Percentiles rank a stretch among this genome's conserved stretches.
Evolutionary conservation across 1,140 invertebrate genomes (phyloP).

Genomic region (Lucilia sericata): DNA sequence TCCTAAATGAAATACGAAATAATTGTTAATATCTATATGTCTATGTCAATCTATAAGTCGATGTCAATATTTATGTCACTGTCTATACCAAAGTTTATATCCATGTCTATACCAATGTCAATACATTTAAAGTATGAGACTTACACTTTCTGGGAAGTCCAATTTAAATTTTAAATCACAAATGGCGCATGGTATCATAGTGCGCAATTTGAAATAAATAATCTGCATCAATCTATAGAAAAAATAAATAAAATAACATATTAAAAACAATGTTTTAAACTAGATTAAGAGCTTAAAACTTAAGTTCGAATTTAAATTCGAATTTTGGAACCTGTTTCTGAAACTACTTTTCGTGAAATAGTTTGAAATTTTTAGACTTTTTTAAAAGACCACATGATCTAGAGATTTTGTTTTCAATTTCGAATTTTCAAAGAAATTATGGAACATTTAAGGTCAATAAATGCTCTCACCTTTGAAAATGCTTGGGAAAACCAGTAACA

Average conservation of each 20-base stretch:
- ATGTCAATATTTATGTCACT: neutral
- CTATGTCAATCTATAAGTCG: too few relatives aligned
- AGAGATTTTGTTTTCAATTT: too few relatives aligned
- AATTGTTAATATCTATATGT: too few relatives aligned
- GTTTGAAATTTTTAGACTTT: too few relatives aligned
- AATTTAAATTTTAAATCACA: constrained; percentile 83
- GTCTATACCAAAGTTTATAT: neutral
- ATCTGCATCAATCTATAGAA: constrained; percentile 72
- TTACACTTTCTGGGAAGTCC: constrained; percentile 80
- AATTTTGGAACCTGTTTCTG: too few relatives aligned
- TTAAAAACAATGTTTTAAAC: too few relatives aligned
- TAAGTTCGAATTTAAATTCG: too few relatives aligned
- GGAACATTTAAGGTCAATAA: too few relatives aligned
- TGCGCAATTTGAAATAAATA: constrained; percentile 87
- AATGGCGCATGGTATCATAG: constrained; percentile 85
- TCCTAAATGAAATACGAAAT: constrained; percentile 71
- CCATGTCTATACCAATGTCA: neutral
- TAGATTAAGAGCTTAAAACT: too few relatives aligned
- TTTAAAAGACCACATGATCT: too few relatives aligned
- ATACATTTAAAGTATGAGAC: constrained; percentile 18
- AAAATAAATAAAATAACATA: neutral
- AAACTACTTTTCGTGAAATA: too few relatives aligned
- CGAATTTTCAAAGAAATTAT: too few relatives aligned
- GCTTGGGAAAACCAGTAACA: constrained; percentile 75
- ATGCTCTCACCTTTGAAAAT: constrained; percentile 67